Evolutionary conservation across 1,140 invertebrate species (phyloP).

Genomic region (Leptinotarsa lineolata): DNA sequence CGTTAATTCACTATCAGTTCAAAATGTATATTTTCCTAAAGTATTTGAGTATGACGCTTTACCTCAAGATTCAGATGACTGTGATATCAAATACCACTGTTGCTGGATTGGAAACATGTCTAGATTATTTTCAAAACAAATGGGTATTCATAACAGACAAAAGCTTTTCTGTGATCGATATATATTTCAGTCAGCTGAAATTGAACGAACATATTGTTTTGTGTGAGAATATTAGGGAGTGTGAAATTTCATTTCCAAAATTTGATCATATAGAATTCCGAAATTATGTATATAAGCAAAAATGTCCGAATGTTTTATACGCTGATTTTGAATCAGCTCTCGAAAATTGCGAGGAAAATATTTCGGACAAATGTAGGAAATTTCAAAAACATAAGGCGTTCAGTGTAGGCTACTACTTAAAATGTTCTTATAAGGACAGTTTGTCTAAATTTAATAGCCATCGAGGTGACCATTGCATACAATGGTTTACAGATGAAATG

Average conservation of each 20-base stretch:
- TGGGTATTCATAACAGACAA: constrained; percentile 40
- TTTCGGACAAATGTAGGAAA: constrained; percentile 18
- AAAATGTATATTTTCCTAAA: constrained; percentile 36
- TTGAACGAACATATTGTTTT: constrained; percentile 37
- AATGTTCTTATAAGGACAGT: constrained; percentile 38
- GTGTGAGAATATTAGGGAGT: constrained; percentile 31
- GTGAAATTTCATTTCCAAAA: constrained; percentile 29
- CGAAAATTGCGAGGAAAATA: constrained; percentile 15
- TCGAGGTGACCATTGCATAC: constrained; percentile 44
- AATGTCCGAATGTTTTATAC: constrained; percentile 50
- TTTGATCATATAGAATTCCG: constrained; percentile 43
- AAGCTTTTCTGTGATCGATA: constrained; percentile 50
- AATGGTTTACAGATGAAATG: constrained; percentile 41
- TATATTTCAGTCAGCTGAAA: too few species aligned
- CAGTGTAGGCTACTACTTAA: constrained; percentile 36
- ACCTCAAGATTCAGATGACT: constrained; percentile 8
- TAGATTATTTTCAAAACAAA: constrained; percentile 42
- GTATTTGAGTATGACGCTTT: constrained; percentile 30
- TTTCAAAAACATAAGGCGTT: constrained; percentile 51
- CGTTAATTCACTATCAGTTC: constrained; percentile 45
- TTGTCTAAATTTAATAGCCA: constrained; percentile 45
- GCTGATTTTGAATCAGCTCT: constrained; percentile 52
- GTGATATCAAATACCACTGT: constrained; percentile 43
- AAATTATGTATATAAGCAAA: constrained; percentile 44
- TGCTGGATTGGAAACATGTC: constrained; percentile 48